Evolutionary conservation across 2,888 invertebrate species (phyloP), one percentile per base, ranked within the genome.

Genomic region (Cylindroiulus punctatus): DNA sequence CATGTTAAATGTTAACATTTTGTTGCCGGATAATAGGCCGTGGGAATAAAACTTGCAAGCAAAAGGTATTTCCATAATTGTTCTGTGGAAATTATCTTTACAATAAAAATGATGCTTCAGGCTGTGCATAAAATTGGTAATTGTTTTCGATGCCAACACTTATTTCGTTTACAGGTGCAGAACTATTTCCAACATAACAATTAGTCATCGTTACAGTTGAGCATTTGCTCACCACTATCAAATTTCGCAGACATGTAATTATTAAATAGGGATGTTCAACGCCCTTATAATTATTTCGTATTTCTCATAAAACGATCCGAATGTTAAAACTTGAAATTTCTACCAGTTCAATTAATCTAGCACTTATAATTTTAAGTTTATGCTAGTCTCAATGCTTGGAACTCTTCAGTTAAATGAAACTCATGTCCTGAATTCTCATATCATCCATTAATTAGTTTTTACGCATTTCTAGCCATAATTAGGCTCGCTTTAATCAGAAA

Each of bases 391-490:
- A 3, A 44, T 44, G 44, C 44, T 44, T 44, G 44, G 14, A 44
- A 40, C 8, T 44, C 12, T 76, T 76, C 30, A 76, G 76, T 76
- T 76, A 26, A 76, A 76, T 76, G 30, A 76, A 76, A 76, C 26
- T 22, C 76, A 14, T 76, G 30, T 12, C 30, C 76, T 22, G 30
- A 76, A 30, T 76, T 76, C 76, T 30, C 30, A 30, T 76, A 30
- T 76, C 76, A 14, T 17, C 76, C 76, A 30, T 76, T 76, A 76
- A 76, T 76, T 76, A 76, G 30, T 22, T 22, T 30, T 76, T 30
- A 30, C 65, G 10, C 65, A 65, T 65, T 65, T 65, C 12, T 12
- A 26, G 65, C 76, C 76, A 76, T 76, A 76, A 76, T 76, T 76
- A 76, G 30, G 30, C 26, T 30, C 26, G 76, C 76, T 76, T 76